Evolutionary conservation across 2,888 invertebrate genomes (phyloP).

Genomic region (Hyppa rectilinea): DNA sequence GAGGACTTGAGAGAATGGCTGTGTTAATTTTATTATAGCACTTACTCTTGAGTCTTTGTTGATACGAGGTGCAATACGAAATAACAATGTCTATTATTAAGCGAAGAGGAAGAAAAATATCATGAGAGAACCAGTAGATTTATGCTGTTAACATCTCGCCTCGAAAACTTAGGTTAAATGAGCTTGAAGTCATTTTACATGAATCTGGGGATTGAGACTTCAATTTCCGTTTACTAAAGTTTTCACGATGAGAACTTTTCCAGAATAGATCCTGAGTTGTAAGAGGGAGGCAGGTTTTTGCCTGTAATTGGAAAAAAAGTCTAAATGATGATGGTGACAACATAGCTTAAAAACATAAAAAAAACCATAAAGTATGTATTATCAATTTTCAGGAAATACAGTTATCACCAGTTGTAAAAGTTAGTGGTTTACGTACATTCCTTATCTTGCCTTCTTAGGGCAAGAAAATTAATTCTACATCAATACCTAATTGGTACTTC

Average conservation of each 20-base stretch:
- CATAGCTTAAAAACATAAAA: not conserved
- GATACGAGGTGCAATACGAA: not conserved
- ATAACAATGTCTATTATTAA: not conserved
- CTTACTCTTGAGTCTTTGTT: slow-evolving; percentile 13
- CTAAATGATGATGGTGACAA: not conserved
- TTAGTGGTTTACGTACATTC: too few relatives aligned
- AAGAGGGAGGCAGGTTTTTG: not conserved
- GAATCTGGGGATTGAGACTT: too few relatives aligned
- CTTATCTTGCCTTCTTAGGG: too few relatives aligned
- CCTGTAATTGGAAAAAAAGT: not conserved
- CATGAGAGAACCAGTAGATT: not conserved
- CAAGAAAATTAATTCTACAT: too few relatives aligned
- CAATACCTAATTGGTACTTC: too few relatives aligned
- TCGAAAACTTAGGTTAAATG: not conserved
- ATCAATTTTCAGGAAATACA: not conserved
- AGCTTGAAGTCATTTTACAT: not conserved
- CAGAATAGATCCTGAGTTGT: too few relatives aligned
- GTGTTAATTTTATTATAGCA: slow-evolving; percentile 41
- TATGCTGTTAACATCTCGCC: not conserved
- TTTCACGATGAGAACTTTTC: too few relatives aligned
- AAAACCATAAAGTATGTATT: not conserved
- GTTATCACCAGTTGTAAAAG: too few relatives aligned
- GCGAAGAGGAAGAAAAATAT: not conserved
- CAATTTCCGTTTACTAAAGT: too few relatives aligned
- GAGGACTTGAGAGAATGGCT: slow-evolving; percentile 34